phyloP scores from a whole-genome alignment of 1,140 invertebrate species.

The Procambarus clarkii region DNA sequence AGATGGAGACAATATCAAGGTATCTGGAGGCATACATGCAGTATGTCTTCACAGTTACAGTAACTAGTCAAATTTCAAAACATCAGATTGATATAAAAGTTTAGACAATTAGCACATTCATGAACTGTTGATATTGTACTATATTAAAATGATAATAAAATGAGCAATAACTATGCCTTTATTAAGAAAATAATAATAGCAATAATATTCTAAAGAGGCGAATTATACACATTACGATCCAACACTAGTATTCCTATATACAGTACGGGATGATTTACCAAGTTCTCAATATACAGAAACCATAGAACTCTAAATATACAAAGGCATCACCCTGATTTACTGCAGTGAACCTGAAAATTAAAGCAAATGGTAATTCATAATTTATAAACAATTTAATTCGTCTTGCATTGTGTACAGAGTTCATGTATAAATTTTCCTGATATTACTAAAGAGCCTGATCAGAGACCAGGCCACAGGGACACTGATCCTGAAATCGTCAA shows the following conservation, averaged over 20 bases:
- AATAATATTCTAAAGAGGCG: too few species aligned
- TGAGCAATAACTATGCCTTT: not conserved
- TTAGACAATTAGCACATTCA: not conserved
- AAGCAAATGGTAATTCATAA: not conserved
- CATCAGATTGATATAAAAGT: too few species aligned
- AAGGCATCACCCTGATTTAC: not conserved
- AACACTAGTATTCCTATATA: not conserved
- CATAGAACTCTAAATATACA: not conserved
- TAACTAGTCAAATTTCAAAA: not conserved
- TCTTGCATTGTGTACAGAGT: too few species aligned
- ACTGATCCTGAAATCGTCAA: too few species aligned
- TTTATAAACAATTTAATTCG: too few species aligned
- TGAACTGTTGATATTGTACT: not conserved
- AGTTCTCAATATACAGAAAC: not conserved
- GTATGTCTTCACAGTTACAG: not conserved
- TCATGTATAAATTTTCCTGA: too few species aligned
- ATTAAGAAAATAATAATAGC: not conserved
- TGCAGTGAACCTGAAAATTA: not conserved
- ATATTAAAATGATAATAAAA: not conserved
- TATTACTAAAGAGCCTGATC: too few species aligned
- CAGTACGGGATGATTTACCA: not conserved
- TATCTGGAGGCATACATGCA: not conserved
- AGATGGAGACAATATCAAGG: slow-evolving; percentile 4
- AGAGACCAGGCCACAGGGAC: too few species aligned
- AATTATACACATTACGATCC: not conserved